phyloP scores from a whole-genome alignment of 2,888 invertebrate genomes.

The Cryptocephalus primarius region DNA sequence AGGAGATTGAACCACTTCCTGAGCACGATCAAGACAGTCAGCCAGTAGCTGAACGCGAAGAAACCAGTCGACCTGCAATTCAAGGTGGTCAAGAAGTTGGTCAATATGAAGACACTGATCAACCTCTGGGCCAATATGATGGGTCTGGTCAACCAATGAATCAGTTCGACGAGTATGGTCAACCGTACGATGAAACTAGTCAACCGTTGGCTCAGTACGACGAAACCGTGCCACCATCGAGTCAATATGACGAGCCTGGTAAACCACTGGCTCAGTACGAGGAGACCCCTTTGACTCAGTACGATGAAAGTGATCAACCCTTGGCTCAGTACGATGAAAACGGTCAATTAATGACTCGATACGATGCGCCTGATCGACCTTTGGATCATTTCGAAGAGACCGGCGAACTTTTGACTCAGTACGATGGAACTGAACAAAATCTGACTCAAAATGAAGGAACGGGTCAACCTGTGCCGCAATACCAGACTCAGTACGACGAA shows the following conservation, averaged over 20 bases:
- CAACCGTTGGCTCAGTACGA: conserved; percentile 9
- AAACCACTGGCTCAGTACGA: conserved; percentile 15
- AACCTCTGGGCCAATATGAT: conserved; percentile 9
- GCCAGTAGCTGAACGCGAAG: conserved; percentile 6
- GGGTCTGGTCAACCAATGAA: conserved; percentile 7
- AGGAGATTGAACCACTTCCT: conserved; percentile 11
- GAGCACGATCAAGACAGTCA: conserved; percentile 6
- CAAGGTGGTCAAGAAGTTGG: conserved; percentile 2
- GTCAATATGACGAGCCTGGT: conserved; percentile 8
- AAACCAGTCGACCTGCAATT: background rate
- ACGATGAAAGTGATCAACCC: conserved; percentile 18
- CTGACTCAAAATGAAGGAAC: no score
- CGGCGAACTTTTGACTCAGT: conserved; percentile 14
- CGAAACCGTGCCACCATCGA: conserved; percentile 10
- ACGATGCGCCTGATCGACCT: conserved; percentile 16
- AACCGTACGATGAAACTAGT: conserved; percentile 10
- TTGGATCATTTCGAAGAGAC: conserved; percentile 17
- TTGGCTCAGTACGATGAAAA: conserved; percentile 12
- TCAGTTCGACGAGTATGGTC: conserved; percentile 14
- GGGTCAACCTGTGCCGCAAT: conserved; percentile 1
- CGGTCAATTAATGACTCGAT: conserved; percentile 6
- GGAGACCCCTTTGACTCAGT: conserved; percentile 12
- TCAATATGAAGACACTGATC: conserved; percentile 1
- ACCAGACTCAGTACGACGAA: conserved; percentile 20
- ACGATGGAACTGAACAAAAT: conserved; percentile 17